Base-by-base conservation (phyloP, 2,113 vertebrate genomes). In the Phrynosoma blainvillii region DNA sequence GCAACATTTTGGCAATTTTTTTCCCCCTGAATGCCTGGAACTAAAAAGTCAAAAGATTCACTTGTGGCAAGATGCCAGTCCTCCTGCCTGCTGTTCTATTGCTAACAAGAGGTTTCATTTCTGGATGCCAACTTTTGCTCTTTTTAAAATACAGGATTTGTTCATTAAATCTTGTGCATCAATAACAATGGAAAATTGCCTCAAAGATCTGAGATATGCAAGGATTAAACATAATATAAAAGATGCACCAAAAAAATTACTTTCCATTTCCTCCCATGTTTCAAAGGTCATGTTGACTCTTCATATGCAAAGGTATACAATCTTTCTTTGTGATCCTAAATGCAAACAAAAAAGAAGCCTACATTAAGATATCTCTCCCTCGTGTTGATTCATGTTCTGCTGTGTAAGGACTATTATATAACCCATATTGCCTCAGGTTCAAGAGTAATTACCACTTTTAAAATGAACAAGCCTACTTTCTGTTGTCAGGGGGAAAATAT, bases 341-440 rank as follows among this genome's bases (percentile, higher is more conserved):
- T 36, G n/a, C 65, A 80, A 74, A 62, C 21, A 73, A 18, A 65
- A 73, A 25, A 75, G 54, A 52, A 47, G 1, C 12, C 27, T 56
- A 59, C 23, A 78, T 83, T 1, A 27, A 80, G 85, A 73, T 89
- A 30, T 40, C 25, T 68, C 5, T 30, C 5, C 0, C 0, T n/a
- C 47, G 9, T 79, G 76, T 30, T 79, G 56, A 5, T n/a, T 56
- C 65, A 80, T 85, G 1, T 81, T 52, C 52, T 79, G 59, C 87
- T 59, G 36, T 71, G 52, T 32, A 6, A 81, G 47, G 79, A 82
- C 2, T 5, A 47, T 78, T 52, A 73, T 36, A 54, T 1, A 90
- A 88, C 73, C 66, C 27, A 73, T 20, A 27, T 16, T 10, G 14
- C 0, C 0, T 65, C 30, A 0, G 0, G 56, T 74, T 79, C 59